These are phyloP conservation scores for Eufriesea mexicana DNA, from an alignment of 1,140 invertebrate species.

Conservation along the genomic window DNA sequence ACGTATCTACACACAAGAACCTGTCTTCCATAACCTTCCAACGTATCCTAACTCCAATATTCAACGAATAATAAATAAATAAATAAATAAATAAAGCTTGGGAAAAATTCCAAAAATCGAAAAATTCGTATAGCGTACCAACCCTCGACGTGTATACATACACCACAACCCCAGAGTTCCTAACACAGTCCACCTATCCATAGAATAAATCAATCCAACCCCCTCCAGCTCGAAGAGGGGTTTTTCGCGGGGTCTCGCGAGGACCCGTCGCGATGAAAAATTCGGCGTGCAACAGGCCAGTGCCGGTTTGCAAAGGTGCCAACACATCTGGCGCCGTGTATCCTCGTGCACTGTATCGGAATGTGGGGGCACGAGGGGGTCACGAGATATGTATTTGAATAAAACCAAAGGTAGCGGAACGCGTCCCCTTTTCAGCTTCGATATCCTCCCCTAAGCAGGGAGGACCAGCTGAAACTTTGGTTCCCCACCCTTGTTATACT, in stretches of 20 bases:
- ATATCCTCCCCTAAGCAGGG: constrained; percentile 58
- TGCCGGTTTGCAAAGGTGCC: constrained; percentile 60
- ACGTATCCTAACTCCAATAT: too few species aligned
- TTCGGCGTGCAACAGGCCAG: constrained; percentile 70
- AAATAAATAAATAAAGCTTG: too few species aligned
- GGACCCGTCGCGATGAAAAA: constrained; percentile 40
- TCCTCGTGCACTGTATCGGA: constrained; percentile 68
- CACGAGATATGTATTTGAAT: constrained; percentile 74
- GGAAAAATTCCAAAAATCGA: too few species aligned
- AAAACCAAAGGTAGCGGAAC: constrained; percentile 70
- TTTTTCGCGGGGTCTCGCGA: constrained; percentile 15
- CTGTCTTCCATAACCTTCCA: too few species aligned
- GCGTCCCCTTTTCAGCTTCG: constrained; percentile 67
- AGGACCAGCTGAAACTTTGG: constrained; percentile 68
- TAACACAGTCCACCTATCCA: too few species aligned
- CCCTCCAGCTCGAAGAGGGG: not conserved
- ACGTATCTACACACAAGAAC: too few species aligned
- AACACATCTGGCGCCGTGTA: constrained; percentile 77
- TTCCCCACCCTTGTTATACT: not conserved
- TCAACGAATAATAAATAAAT: too few species aligned
- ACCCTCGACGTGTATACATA: too few species aligned
- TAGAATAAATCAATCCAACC: not conserved
- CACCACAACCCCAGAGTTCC: too few species aligned
- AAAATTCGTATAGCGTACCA: too few species aligned
- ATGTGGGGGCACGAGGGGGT: constrained; percentile 55